These are phyloP conservation scores for Blomia tropicalis DNA, from an alignment of 2,888 invertebrate species.

Conservation along the genomic window DNA sequence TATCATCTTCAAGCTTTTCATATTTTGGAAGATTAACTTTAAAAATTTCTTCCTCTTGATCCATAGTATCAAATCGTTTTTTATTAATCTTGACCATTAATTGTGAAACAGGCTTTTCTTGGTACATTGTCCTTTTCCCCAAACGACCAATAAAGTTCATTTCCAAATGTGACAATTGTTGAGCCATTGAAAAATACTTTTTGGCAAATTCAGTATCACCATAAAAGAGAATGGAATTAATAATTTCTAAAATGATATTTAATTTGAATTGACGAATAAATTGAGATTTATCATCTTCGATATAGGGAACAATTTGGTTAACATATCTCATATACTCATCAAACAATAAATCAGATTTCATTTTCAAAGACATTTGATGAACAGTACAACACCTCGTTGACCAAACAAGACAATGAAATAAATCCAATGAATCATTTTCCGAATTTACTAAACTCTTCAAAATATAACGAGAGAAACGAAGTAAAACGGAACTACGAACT, in stretches of 20 bases:
- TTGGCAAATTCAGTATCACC: slow-evolving; percentile 54
- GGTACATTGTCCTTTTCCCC: slow-evolving; percentile 77
- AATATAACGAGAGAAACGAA: neutral
- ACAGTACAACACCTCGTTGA: slow-evolving; percentile 11
- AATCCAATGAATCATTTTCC: neutral
- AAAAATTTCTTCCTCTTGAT: neutral
- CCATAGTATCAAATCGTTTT: neutral
- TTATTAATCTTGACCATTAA: slow-evolving; percentile 52
- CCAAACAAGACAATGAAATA: slow-evolving; percentile 9
- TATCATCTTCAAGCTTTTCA: slow-evolving; percentile 64
- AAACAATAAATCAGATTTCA: neutral
- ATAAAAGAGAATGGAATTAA: slow-evolving; percentile 43
- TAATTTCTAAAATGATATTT: slow-evolving; percentile 2
- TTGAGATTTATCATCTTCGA: neutral
- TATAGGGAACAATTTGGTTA: neutral
- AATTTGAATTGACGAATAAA: slow-evolving; percentile 13
- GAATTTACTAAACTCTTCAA: neutral
- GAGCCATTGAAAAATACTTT: slow-evolving; percentile 49
- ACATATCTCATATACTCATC: neutral
- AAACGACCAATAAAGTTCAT: slow-evolving; percentile 59
- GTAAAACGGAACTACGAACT: slow-evolving; percentile 16
- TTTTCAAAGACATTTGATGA: slow-evolving; percentile 17
- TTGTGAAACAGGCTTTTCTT: slow-evolving; percentile 64
- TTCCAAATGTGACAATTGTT: slow-evolving; percentile 48
- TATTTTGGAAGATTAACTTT: slow-evolving; percentile 37